Evolutionary conservation across 2,797 vertebrate genomes (phyloP).

Genomic region (Ciconia nigra): DNA sequence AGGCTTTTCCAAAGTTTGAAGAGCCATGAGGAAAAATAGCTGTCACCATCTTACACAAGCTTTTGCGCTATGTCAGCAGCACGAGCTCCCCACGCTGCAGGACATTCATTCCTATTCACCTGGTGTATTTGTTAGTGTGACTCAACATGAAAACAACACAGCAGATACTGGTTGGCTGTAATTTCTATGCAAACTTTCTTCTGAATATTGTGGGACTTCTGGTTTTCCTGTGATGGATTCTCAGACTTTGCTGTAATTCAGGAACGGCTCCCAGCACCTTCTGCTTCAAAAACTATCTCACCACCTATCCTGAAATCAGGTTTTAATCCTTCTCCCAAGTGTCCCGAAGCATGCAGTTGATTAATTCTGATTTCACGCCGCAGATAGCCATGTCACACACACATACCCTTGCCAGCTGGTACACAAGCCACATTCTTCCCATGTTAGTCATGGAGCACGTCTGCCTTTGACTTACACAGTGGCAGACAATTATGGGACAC

Average conservation of each 20-base stretch:
- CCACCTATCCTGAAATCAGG: not conserved
- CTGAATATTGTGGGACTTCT: not conserved
- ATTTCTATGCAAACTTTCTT: not conserved
- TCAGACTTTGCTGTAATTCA: not conserved
- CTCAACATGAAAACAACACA: not conserved
- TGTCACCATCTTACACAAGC: rapidly evolving
- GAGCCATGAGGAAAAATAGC: not conserved
- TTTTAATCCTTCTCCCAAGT: not conserved
- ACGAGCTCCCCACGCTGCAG: not conserved
- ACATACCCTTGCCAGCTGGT: not conserved
- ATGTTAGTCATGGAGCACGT: not conserved
- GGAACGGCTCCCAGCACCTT: not conserved
- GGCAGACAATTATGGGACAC: not conserved
- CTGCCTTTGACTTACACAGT: not conserved
- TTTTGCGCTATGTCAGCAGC: not conserved
- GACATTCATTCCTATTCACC: not conserved
- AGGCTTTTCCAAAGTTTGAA: not conserved
- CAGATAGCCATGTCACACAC: not conserved
- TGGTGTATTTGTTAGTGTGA: not conserved
- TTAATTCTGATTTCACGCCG: not conserved
- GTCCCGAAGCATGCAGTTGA: not conserved
- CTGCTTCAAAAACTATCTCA: not conserved
- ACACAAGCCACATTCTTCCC: not conserved
- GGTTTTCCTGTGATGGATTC: not conserved
- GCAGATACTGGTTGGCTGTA: not conserved